These are phyloP conservation scores for Madoqua kirkii DNA, from an alignment of 2,113 vertebrate species.

Conservation along the genomic window DNA sequence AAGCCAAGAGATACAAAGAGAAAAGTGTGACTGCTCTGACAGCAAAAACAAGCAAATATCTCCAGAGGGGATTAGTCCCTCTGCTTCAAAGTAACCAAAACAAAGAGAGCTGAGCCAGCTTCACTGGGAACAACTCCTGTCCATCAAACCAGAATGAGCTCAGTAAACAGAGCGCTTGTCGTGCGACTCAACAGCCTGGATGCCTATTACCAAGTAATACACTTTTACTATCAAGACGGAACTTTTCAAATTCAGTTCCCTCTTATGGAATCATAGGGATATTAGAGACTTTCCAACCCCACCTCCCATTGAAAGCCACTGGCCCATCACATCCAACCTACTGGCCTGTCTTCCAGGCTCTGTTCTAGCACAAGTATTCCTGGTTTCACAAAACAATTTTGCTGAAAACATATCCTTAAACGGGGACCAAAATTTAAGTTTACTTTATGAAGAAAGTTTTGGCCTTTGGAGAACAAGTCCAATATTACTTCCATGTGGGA, in stretches of 20 bases:
- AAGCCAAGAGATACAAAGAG: constrained; percentile 62
- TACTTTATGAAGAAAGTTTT: neutral
- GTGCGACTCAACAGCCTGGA: neutral
- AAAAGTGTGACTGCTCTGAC: constrained; percentile 64
- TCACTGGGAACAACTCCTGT: constrained; percentile 30
- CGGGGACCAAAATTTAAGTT: neutral
- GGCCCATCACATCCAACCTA: fast-evolving
- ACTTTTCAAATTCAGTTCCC: neutral
- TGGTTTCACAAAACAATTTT: neutral
- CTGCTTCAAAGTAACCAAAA: constrained; percentile 68
- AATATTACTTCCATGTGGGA: neutral
- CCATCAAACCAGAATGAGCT: constrained; percentile 36
- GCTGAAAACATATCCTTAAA: neutral
- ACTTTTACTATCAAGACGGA: neutral
- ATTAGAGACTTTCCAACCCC: neutral
- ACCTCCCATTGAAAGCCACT: fast-evolving
- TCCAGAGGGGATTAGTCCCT: constrained; percentile 66
- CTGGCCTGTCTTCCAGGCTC: neutral
- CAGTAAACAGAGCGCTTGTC: neutral
- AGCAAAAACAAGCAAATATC: constrained; percentile 71
- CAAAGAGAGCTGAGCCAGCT: constrained; percentile 49
- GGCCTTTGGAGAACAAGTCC: neutral
- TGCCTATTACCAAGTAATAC: neutral
- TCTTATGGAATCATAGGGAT: neutral
- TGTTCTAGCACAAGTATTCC: neutral